Evolutionary conservation across 2,113 vertebrate genomes (phyloP).

Genomic region (Caracal caracal): DNA sequence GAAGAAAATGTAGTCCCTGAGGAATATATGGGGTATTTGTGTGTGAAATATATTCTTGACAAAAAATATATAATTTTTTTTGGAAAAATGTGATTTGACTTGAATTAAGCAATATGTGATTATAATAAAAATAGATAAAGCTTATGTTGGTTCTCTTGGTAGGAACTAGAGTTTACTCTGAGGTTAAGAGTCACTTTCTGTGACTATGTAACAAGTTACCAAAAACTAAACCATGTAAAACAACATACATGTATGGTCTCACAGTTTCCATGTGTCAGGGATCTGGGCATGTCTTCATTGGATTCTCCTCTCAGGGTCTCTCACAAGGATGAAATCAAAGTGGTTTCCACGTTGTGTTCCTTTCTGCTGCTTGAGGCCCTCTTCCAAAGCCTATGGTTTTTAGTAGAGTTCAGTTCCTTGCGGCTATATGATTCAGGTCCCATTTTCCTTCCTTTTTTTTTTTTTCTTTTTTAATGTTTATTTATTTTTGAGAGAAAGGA

Average conservation of each 20-base stretch:
- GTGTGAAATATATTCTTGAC: not conserved
- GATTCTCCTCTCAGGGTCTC: not conserved
- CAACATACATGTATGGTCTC: not conserved
- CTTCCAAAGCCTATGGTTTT: not conserved
- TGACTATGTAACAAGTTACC: not conserved
- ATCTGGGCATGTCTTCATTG: not conserved
- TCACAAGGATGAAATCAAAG: not conserved
- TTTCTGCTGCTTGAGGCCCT: not conserved
- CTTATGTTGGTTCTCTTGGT: not conserved
- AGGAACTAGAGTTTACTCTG: not conserved
- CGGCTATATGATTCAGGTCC: not conserved
- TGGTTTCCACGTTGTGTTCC: rapidly evolving
- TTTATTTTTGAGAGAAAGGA: too few species aligned
- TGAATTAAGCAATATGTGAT: not conserved
- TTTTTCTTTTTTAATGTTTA: too few species aligned
- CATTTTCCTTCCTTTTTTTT: not conserved
- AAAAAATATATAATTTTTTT: not conserved
- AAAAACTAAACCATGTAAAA: not conserved
- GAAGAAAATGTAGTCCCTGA: not conserved
- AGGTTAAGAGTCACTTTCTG: not conserved
- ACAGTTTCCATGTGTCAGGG: not conserved
- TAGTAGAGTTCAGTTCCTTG: not conserved
- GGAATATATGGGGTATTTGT: not conserved
- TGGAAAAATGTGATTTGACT: not conserved
- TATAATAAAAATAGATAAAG: not conserved